Conservation (phyloP, 2,888 invertebrate species). For the Drosophila formosana region DNA sequence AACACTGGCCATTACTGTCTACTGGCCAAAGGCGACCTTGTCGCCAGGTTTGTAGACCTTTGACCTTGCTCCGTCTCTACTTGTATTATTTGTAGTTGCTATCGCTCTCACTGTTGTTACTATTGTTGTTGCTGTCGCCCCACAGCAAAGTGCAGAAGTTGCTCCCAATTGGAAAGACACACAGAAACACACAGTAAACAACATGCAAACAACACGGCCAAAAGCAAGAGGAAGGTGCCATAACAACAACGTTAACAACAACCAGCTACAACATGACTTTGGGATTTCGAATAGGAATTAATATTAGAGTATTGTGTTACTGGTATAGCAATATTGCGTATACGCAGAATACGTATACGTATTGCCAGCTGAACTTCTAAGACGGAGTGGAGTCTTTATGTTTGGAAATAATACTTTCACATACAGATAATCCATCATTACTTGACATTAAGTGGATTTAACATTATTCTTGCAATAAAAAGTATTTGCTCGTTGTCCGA, state of each 20-base stretch:
- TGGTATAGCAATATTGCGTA: constrained; percentile 1
- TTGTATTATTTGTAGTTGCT: constrained; percentile 50
- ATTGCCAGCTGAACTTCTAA: too few species aligned
- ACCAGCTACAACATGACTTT: constrained; percentile 47
- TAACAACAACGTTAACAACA: constrained; percentile 36
- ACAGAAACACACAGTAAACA: constrained; percentile 42
- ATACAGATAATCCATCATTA: neutral
- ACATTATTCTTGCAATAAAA: neutral
- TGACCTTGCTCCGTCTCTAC: constrained; percentile 70
- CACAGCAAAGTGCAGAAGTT: constrained; percentile 65
- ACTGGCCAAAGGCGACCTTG: constrained; percentile 62
- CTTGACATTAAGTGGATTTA: neutral
- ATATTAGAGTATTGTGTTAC: constrained; percentile 13
- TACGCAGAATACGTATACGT: constrained; percentile 2
- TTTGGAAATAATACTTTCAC: neutral
- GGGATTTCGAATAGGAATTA: constrained; percentile 6
- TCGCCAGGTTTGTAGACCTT: constrained; percentile 74
- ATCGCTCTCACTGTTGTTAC: constrained; percentile 33
- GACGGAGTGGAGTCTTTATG: too few species aligned
- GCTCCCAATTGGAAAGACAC: constrained; percentile 78
- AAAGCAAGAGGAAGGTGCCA: constrained; percentile 20
- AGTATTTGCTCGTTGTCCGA: too few species aligned
- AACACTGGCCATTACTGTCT: constrained; percentile 75
- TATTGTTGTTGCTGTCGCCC: constrained; percentile 39
- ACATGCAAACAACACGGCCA: constrained; percentile 26